A percentile compares a stretch with the other conserved stretches of the same genome.
phyloP scores from a whole-genome alignment of 2,113 vertebrate genomes.

The Psammodynastes pulverulentus region DNA sequence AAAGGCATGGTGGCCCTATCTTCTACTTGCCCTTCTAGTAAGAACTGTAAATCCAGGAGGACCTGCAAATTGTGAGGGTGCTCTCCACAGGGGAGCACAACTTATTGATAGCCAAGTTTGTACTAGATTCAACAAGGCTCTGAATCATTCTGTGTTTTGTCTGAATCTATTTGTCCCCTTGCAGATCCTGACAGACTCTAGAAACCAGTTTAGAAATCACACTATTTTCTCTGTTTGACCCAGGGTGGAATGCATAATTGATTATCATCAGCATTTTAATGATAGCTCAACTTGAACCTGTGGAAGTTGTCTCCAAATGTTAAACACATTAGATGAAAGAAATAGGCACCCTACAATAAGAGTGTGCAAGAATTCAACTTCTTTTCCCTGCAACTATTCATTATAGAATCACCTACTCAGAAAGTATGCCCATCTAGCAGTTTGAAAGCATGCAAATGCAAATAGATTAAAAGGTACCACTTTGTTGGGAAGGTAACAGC shows the following conservation, averaged over 20 bases:
- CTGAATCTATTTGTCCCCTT: neutral
- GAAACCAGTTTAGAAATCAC: neutral
- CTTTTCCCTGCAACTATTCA: neutral
- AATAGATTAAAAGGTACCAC: neutral
- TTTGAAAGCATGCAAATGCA: neutral
- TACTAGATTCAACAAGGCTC: neutral
- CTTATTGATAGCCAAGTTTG: neutral
- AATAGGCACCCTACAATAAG: neutral
- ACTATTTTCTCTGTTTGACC: neutral
- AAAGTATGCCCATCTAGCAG: neutral
- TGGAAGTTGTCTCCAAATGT: neutral
- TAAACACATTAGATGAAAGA: neutral
- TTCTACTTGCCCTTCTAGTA: neutral
- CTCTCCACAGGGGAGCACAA: neutral
- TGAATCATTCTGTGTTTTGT: neutral
- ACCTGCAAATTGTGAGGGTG: neutral
- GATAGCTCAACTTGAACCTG: neutral
- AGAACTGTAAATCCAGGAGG: neutral
- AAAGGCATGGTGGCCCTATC: neutral
- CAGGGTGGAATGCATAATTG: neutral
- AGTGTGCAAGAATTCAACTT: neutral
- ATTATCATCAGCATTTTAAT: neutral
- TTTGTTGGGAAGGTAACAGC: neutral
- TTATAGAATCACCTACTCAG: neutral
- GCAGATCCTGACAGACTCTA: neutral